Evolutionary conservation across 2,888 invertebrate genomes (phyloP).

Genomic region (Eristalis arbustorum): DNA sequence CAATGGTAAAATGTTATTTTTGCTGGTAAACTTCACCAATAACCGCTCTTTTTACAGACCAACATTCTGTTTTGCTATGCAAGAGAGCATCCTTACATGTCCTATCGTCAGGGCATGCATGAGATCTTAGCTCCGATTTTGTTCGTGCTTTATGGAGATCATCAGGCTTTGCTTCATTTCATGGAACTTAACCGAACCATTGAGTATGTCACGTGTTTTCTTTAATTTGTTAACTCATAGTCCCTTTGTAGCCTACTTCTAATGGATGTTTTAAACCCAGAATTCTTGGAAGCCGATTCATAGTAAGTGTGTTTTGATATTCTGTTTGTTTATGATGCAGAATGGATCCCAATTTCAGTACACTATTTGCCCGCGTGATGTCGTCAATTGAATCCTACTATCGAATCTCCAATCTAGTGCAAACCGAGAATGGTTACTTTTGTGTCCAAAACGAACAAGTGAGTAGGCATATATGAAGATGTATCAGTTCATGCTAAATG

Average conservation of each 20-base stretch:
- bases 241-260: constrained; percentile 83
- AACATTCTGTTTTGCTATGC: constrained; percentile 84
- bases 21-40: not conserved
- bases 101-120: constrained; percentile 94
- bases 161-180: constrained; percentile 85
- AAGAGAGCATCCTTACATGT: constrained; percentile 85
- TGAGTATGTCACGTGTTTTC: constrained; percentile 72
- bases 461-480: not conserved
- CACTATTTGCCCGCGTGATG: constrained; percentile 85
- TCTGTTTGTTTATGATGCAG: not conserved
- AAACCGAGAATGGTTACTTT: constrained; percentile 81
- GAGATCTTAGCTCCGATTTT: constrained; percentile 90
- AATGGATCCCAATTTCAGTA: constrained; percentile 78
- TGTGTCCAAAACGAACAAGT: constrained; percentile 75
- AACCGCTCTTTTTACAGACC: constrained; percentile 76
- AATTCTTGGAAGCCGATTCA: constrained; percentile 88
- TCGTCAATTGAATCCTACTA: constrained; percentile 84
- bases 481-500: not conserved
- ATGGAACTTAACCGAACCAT: constrained; percentile 81
- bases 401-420: constrained; percentile 82
- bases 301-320: constrained; percentile 82
- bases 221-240: not conserved
- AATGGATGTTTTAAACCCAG: constrained; percentile 84
- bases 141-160: constrained; percentile 88
- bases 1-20: constrained; percentile 83